Evolutionary conservation across 1,140 invertebrate genomes (phyloP).

Genomic region (Aricia agestis): DNA sequence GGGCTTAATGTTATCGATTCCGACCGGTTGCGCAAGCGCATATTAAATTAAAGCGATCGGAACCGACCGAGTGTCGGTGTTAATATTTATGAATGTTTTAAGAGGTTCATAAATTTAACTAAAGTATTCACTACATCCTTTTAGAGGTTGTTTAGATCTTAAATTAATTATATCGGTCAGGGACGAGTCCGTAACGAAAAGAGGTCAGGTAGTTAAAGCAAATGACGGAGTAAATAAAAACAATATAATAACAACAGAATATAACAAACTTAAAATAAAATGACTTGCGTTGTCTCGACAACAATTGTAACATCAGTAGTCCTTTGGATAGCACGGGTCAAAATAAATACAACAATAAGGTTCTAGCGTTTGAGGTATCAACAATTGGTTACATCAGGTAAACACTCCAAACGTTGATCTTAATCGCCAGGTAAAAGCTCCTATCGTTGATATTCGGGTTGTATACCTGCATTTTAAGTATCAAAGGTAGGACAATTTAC

Average conservation of each 20-base stretch:
- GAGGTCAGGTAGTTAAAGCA: not conserved
- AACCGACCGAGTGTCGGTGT: not conserved
- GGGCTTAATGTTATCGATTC: not conserved
- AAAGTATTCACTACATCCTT: not conserved
- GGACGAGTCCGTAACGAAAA: not conserved
- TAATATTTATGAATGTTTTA: not conserved
- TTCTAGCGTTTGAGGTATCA: not conserved
- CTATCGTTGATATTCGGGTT: too few relatives aligned
- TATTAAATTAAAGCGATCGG: not conserved
- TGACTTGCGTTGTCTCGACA: not conserved
- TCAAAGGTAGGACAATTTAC: too few relatives aligned
- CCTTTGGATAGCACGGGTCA: not conserved
- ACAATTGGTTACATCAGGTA: not conserved
- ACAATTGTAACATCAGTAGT: not conserved
- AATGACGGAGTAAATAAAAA: not conserved
- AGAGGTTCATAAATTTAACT: not conserved
- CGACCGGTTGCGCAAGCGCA: not conserved
- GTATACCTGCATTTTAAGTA: too few relatives aligned
- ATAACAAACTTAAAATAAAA: not conserved
- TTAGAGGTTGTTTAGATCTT: not conserved
- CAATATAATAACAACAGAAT: not conserved
- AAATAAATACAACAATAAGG: too few relatives aligned
- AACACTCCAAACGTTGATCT: too few relatives aligned
- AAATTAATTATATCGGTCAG: not conserved
- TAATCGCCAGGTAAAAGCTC: not conserved